Conservation (phyloP, 2,888 invertebrate species). For the Nemapogon koenigi region DNA sequence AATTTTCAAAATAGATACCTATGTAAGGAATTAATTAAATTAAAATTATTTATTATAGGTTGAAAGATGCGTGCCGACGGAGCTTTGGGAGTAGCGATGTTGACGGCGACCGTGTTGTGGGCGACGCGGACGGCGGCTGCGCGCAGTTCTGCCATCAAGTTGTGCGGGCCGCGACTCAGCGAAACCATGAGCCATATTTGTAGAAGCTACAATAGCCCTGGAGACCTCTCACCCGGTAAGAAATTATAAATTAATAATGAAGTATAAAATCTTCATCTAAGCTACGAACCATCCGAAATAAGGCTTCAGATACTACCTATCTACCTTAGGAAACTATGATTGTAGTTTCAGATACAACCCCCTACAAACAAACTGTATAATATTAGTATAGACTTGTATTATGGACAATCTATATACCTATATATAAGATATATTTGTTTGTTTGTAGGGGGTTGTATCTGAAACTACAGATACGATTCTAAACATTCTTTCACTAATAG, state of each 20-base stretch:
- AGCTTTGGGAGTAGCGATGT: conserved; percentile 31
- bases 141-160: conserved; percentile 33
- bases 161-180: conserved; percentile 49
- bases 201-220: conserved; percentile 51
- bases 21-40: too few species aligned
- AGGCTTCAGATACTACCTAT: background rate
- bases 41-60: too few species aligned
- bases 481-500: too few species aligned
- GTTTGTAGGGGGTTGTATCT: too few species aligned
- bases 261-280: background rate
- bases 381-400: too few species aligned
- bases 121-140: conserved; percentile 29
- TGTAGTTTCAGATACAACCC: too few species aligned
- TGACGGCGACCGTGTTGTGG: conserved; percentile 33
- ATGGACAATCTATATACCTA: too few species aligned
- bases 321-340: too few species aligned
- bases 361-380: too few species aligned
- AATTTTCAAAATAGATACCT: too few species aligned
- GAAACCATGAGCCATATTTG: conserved; percentile 51
- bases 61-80: conserved; percentile 36
- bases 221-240: conserved; percentile 27
- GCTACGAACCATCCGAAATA: background rate
- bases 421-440: too few species aligned
- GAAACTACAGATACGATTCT: too few species aligned
- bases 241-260: background rate